A percentile compares a stretch with the other conserved stretches of the same genome.
Conservation (phyloP, 1,140 invertebrate genomes). For the Chymomyza costata region DNA sequence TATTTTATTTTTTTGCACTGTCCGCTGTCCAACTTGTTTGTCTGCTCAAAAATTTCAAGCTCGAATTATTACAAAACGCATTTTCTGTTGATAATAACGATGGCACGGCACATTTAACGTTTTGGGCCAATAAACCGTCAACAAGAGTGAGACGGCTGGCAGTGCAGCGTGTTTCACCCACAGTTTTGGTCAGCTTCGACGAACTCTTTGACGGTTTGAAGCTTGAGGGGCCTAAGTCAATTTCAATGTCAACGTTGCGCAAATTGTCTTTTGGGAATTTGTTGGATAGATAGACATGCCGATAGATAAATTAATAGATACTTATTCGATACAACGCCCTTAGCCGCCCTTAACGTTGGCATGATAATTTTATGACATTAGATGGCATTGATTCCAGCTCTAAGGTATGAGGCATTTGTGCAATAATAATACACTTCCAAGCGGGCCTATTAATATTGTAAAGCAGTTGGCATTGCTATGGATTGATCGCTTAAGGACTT, state of each 20-base stretch:
- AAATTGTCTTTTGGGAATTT: constrained; percentile 38
- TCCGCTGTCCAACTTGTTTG: constrained; percentile 16
- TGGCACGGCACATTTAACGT: constrained; percentile 45
- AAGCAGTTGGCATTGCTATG: too few species aligned
- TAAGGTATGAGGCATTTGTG: constrained; percentile 35
- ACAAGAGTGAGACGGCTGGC: constrained; percentile 27
- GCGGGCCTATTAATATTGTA: too few species aligned
- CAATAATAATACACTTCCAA: constrained; percentile 39
- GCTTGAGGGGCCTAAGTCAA: constrained; percentile 30
- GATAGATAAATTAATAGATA: too few species aligned
- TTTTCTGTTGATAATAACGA: too few species aligned
- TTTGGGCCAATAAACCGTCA: constrained; percentile 19
- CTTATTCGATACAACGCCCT: constrained; percentile 28
- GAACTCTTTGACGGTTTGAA: too few species aligned
- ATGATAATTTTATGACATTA: constrained; percentile 31
- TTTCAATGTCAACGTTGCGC: constrained; percentile 67
- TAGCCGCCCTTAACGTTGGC: constrained; percentile 46
- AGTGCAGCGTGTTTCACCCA: too few species aligned
- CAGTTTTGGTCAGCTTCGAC: constrained; percentile 24
- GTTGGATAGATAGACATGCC: not conserved
- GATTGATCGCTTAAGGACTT: too few species aligned
- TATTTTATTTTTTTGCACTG: constrained; percentile 11
- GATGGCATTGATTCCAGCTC: too few species aligned
- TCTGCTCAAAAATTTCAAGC: constrained; percentile 38
- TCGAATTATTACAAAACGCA: constrained; percentile 52